phyloP scores from a whole-genome alignment of 2,888 invertebrate species.

The Drosophila affinis region DNA sequence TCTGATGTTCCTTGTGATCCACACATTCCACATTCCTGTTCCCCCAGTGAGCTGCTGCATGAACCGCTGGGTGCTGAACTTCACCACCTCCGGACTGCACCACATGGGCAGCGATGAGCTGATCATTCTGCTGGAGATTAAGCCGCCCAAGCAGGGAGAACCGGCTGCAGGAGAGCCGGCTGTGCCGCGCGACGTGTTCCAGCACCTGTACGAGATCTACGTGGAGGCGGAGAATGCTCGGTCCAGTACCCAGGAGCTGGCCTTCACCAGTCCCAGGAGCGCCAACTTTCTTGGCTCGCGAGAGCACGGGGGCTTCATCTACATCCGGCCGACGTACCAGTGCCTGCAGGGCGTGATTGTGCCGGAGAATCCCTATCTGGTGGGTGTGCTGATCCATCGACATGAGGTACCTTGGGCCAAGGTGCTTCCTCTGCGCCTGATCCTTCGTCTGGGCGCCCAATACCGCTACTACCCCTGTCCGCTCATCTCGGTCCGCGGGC shows the following conservation, averaged over 20 bases:
- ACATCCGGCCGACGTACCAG: constrained; percentile 91
- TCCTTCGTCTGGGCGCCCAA: constrained; percentile 92
- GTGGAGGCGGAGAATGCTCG: constrained; percentile 87
- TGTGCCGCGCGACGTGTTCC: constrained; percentile 89
- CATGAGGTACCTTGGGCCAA: constrained; percentile 87
- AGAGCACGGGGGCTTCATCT: constrained; percentile 92
- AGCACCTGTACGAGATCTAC: constrained; percentile 89
- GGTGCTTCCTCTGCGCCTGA: constrained; percentile 89
- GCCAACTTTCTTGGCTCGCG: constrained; percentile 87
- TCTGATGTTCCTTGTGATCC: neutral
- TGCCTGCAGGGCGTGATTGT: constrained; percentile 90
- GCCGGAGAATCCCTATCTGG: constrained; percentile 90
- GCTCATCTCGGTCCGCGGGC: constrained; percentile 89
- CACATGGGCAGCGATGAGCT: constrained; percentile 93
- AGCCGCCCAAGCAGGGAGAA: constrained; percentile 84
- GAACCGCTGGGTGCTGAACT: constrained; percentile 89
- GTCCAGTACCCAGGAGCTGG: constrained; percentile 87
- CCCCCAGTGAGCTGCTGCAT: constrained; percentile 90
- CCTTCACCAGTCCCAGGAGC: constrained; percentile 86
- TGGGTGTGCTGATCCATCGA: constrained; percentile 91
- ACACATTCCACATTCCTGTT: constrained; percentile 5
- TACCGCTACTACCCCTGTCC: constrained; percentile 94
- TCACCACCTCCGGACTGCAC: constrained; percentile 90
- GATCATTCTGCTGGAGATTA: constrained; percentile 89
- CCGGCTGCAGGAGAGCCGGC: constrained; percentile 30